Evolutionary conservation across 2,113 vertebrate genomes (phyloP).

Genomic region (Rhagologus leucostigma): DNA sequence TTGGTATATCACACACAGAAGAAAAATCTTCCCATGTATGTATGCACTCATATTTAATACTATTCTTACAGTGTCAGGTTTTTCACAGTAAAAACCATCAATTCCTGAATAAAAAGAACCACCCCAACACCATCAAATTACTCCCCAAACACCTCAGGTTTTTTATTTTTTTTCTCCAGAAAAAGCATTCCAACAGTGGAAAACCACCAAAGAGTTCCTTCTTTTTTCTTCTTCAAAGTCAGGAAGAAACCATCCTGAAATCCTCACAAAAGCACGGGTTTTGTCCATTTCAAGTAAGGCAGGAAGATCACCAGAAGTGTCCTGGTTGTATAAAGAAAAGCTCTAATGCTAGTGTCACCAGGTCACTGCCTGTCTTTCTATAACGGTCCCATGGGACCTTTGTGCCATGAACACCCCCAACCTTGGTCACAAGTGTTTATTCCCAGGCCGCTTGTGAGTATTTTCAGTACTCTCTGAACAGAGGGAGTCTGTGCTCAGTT

Average conservation of each 20-base stretch:
- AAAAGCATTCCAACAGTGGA: background rate
- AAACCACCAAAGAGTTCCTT: background rate
- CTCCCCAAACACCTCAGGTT: background rate
- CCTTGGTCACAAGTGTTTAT: background rate
- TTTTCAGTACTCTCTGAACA: background rate
- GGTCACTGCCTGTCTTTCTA: background rate
- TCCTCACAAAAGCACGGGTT: background rate
- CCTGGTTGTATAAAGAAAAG: background rate
- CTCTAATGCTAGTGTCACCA: background rate
- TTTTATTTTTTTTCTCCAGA: background rate
- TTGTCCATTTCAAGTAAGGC: background rate
- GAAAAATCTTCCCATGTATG: background rate
- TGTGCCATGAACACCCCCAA: background rate
- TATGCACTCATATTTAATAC: background rate
- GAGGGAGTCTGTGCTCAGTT: background rate
- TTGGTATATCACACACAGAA: background rate
- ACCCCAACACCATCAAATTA: background rate
- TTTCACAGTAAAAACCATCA: background rate
- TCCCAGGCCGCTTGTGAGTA: background rate
- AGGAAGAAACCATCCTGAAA: background rate
- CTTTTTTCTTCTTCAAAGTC: background rate
- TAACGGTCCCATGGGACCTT: background rate
- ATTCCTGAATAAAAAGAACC: background rate
- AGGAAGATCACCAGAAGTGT: background rate
- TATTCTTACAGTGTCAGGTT: background rate